Evolutionary conservation across 1,140 invertebrate species (phyloP), one percentile per base, ranked within the genome.

Genomic region (Drosophila seguyi): DNA sequence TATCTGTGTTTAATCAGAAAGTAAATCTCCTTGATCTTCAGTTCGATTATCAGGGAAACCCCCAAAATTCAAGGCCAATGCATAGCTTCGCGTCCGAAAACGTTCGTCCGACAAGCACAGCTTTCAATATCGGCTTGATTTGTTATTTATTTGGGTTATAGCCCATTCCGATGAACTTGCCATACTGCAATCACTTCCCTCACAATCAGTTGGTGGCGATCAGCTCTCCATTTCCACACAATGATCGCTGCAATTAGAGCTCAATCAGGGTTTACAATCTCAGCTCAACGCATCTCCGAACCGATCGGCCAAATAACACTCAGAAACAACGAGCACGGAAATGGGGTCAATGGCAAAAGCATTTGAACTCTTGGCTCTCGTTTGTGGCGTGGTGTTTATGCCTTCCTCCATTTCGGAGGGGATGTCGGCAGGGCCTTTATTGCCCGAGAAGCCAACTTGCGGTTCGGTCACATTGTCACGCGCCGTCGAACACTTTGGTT

Each of bases 331-430:
- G 27, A 22, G 36, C 16, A 48, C 44, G 41, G 14, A 61, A 88
- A 88, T 65, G 85, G 79, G 84, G 84, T 88, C 84, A 88, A 88
- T 84, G 84, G 73, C 84, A 88, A 90, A 90, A 90, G 77, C 84
- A 78, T 90, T 84, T 88, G 85, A 88, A 90, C 84, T 90, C 68
- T 77, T 84, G 68, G 34, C 55, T 71, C 59, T 72, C 71, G 44
- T 59, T 44, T 72, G 52, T 38, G 34, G 65, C 20, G 18, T 58
- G 44, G n/a, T 34, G 56, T 20, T 50, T 31, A 38, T 50, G 27
- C 13, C 63, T 48, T 47, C 44, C 50, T 31, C 53, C n/a, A 25
- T 61, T 60, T 76, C 34, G 16, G 38, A 55, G 38, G 74, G 47
- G 41, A 74, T 29, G 75, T 18, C 58, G 53, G 56, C 44, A 34